phyloP scores from a whole-genome alignment of 2,113 vertebrate species.

The Takifugu bimaculatus region DNA sequence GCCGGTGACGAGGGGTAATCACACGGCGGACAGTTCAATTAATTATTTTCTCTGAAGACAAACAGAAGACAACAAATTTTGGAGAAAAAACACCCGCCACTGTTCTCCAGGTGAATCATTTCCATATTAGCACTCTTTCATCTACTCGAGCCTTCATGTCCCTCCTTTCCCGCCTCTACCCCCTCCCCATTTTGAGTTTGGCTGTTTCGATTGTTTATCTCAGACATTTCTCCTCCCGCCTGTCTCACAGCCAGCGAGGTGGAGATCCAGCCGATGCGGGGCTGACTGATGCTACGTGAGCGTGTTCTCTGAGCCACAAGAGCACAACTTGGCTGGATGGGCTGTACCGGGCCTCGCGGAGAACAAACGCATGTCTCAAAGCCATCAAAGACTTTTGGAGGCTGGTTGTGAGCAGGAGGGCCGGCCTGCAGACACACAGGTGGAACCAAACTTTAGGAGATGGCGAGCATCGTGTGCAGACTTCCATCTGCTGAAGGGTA shows the following conservation, averaged over 20 bases:
- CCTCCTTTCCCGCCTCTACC: slow-evolving; percentile 21
- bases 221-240: slow-evolving; percentile 46
- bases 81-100: not conserved
- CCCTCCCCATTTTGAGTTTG: slow-evolving; percentile 46
- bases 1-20: slow-evolving; percentile 69
- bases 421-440: slow-evolving; percentile 5
- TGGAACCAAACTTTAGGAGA: slow-evolving; percentile 11
- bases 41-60: slow-evolving; percentile 61
- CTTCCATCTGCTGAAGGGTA: not conserved
- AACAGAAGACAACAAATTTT: slow-evolving; percentile 40
- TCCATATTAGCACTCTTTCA: slow-evolving; percentile 48
- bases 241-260: slow-evolving; percentile 46
- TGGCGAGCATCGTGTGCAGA: too few relatives aligned
- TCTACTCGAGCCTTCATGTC: slow-evolving; percentile 41
- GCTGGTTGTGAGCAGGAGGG: slow-evolving; percentile 12
- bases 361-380: slow-evolving; percentile 54
- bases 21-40: slow-evolving; percentile 70
- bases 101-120: slow-evolving; percentile 51
- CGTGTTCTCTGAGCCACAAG: slow-evolving; percentile 54
- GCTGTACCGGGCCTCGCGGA: slow-evolving; percentile 42
- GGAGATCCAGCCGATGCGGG: slow-evolving; percentile 56
- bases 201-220: slow-evolving; percentile 60
- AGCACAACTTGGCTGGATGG: slow-evolving; percentile 45
- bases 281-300: slow-evolving; percentile 64
- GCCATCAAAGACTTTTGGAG: slow-evolving; percentile 39